Evolutionary conservation across 92 coral and sea anemone species (phyloP).

Genomic region (Siderastrea radians): DNA sequence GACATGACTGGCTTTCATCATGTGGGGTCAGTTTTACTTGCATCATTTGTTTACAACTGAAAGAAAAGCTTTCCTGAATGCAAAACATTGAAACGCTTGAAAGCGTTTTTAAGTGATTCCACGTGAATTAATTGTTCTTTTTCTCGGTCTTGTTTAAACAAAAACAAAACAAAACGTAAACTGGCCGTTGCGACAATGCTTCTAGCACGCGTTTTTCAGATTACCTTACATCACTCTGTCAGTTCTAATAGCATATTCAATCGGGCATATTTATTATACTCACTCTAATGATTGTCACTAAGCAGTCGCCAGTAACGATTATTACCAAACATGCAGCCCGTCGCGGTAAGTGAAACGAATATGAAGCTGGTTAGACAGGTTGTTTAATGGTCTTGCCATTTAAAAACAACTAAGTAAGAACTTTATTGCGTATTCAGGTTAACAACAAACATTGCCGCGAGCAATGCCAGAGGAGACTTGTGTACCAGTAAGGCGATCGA

Average conservation of each 20-base stretch:
- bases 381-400: background rate
- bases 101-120: constrained; percentile 1
- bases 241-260: background rate
- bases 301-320: too few relatives aligned
- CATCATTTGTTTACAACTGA: background rate
- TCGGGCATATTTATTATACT: background rate
- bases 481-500: background rate
- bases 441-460: background rate
- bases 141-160: background rate
- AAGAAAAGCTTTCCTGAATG: background rate
- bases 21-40: background rate
- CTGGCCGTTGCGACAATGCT: background rate
- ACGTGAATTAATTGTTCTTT: constrained; percentile 3
- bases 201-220: background rate
- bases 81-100: constrained; percentile 21
- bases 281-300: background rate
- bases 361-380: background rate
- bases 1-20: background rate
- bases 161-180: background rate
- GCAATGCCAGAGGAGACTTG: background rate
- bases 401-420: background rate
- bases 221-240: background rate
- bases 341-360: too few relatives aligned
- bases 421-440: background rate
- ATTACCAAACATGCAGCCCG: too few relatives aligned